phyloP scores from a whole-genome alignment of 2,113 vertebrate genomes.

The Globicephala melas region DNA sequence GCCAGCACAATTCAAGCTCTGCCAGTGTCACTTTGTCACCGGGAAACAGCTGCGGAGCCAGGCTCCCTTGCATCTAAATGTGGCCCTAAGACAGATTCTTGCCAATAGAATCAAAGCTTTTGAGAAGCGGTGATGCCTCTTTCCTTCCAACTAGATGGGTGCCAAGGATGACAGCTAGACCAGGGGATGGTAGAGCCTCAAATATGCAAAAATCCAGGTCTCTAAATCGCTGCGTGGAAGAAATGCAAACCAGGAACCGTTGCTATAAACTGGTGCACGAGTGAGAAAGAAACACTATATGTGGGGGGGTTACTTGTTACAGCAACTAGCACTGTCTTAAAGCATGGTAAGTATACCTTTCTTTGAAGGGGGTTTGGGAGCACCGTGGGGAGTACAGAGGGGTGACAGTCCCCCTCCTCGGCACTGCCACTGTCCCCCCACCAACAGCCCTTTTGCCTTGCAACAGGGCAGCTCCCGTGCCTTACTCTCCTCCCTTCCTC shows the following conservation, averaged over 20 bases:
- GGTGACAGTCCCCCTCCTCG: background rate
- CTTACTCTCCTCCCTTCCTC: background rate
- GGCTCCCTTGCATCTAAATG: background rate
- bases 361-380: background rate
- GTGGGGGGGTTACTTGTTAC: background rate
- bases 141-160: background rate
- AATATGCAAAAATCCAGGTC: background rate
- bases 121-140: background rate
- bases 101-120: background rate
- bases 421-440: too few relatives aligned
- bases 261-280: background rate
- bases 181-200: background rate
- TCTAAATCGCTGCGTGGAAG: background rate
- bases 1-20: background rate
- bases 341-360: background rate
- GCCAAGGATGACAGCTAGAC: background rate
- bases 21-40: background rate
- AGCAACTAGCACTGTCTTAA: background rate
- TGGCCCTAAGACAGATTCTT: background rate
- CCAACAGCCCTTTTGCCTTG: background rate
- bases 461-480: background rate
- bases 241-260: background rate
- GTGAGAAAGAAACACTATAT: background rate
- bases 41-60: background rate
- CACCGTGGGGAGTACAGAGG: background rate